Evolutionary conservation across 2,888 invertebrate genomes (phyloP), one percentile per base, ranked within the genome.

Genomic region (Phortica okadai): DNA sequence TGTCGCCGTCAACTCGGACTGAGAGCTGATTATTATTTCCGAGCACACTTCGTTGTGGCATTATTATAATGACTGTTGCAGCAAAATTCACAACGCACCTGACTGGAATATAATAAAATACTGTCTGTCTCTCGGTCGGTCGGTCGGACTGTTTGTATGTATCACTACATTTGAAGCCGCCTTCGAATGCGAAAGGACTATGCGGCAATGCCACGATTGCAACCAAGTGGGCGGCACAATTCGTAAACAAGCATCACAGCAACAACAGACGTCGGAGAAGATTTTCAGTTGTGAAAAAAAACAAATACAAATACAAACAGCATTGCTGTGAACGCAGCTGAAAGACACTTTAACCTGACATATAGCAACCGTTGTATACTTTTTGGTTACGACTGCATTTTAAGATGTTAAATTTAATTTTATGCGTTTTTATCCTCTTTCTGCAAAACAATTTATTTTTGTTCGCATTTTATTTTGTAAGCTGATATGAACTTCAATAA

Each of bases 21-120:
- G 50, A 14, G 50, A 62, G 25, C 56, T 88, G 85, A 85, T 88
- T 87, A 87, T 82, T 87, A 86, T 88, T 88, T 87, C 88, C 80
- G 83, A 83, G 86, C 88, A 89, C 89, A 89, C 87, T 86, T 87
- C 87, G 87, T 88, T 89, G 89, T 87, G 88, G 87, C 88, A 89
- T 88, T 89, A 89, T 88, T 87, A 82, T 86, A 89, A 88, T 86
- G 89, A 87, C 89, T 87, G 82, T 89, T 89, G 89, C 88, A 88
- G 86, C 89, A 89, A 84, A 87, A 86, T 86, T 88, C 88, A 87
- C 83, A 83, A 82, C 85, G 86, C 87, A 89, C 88, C 88, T 88
- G 89, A 88, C 87, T 77, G 7, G 79, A 72, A 72, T 72, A 72
- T 56, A 56, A 72, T 72, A 72, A 72, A 72, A 72, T 69, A 69